A percentile compares a stretch with the other conserved stretches of the same genome.
Evolutionary conservation across 92 coral and sea anemone genomes (phyloP).

Genomic region (Siderastrea siderea): DNA sequence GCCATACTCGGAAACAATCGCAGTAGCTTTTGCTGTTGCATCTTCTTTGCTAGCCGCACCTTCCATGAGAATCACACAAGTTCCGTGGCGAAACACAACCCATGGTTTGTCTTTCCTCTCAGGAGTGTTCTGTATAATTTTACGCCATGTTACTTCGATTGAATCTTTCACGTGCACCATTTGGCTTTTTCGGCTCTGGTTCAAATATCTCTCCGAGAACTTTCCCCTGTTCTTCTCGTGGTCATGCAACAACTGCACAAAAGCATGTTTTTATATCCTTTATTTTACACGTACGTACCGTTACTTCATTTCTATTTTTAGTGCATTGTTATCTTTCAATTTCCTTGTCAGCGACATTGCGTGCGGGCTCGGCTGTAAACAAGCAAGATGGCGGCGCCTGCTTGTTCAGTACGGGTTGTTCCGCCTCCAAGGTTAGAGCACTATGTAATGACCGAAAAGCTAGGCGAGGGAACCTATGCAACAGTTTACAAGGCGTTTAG

Average conservation of each 20-base stretch:
- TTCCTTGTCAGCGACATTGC: conserved; percentile 16
- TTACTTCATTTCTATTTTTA: conserved; percentile 9
- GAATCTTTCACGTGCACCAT: conserved; percentile 40
- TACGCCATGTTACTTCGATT: conserved; percentile 58
- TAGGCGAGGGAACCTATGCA: conserved; percentile 98
- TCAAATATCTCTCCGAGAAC: neutral
- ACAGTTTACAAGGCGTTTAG: conserved; percentile 97
- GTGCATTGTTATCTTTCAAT: neutral
- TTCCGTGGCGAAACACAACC: conserved; percentile 79
- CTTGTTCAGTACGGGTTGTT: conserved; percentile 42
- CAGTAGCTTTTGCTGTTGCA: conserved; percentile 69
- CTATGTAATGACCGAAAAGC: conserved; percentile 95
- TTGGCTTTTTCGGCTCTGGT: neutral
- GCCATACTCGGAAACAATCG: conserved; percentile 68
- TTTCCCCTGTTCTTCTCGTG: neutral
- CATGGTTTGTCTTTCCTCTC: conserved; percentile 64
- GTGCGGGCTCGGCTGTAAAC: conserved; percentile 57
- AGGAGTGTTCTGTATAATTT: conserved; percentile 58
- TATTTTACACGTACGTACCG: neutral
- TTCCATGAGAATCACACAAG: conserved; percentile 73
- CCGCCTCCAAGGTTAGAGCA: conserved; percentile 91
- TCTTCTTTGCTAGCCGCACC: conserved; percentile 53
- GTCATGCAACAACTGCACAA: neutral
- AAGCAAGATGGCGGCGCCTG: conserved; percentile 90
- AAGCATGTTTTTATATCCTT: neutral